Percentiles rank a stretch among this genome's conserved stretches.
Conservation (phyloP, 2,113 vertebrate species). For the Bubo blakistoni region DNA sequence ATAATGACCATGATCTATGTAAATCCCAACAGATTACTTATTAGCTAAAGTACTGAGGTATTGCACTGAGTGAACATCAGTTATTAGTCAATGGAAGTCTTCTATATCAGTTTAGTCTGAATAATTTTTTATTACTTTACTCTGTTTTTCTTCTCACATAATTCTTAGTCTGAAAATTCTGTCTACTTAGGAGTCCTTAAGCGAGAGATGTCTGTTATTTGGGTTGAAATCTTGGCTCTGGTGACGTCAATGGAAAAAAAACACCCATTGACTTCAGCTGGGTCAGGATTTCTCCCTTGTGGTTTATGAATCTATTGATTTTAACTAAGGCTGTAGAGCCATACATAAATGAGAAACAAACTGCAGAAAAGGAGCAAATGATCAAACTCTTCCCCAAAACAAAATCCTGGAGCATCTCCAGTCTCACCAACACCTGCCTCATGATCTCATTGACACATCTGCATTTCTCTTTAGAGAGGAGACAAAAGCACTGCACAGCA, state of each 20-base stretch:
- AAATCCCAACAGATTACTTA: neutral
- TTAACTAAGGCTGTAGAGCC: neutral
- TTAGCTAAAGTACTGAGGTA: neutral
- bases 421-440: neutral
- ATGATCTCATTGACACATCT: neutral
- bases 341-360: neutral
- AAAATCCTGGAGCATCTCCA: neutral
- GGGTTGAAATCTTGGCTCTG: conserved; percentile 57
- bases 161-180: conserved; percentile 45
- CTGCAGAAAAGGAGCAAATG: neutral
- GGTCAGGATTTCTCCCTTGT: conserved; percentile 61
- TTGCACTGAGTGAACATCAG: neutral
- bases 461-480: neutral
- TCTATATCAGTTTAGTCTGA: neutral
- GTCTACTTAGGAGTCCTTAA: conserved; percentile 45
- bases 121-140: conserved; percentile 13
- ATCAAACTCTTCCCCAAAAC: neutral
- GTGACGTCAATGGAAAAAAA: conserved; percentile 68
- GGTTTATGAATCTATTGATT: conserved; percentile 49
- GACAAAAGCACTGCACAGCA: neutral
- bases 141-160: conserved; percentile 2
- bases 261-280: conserved; percentile 50
- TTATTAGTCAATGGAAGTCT: neutral
- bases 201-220: conserved; percentile 37
- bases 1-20: neutral